These are phyloP conservation scores for Nannospalax galili DNA, from an alignment of 2,113 vertebrate genomes.

Conservation along the genomic window DNA sequence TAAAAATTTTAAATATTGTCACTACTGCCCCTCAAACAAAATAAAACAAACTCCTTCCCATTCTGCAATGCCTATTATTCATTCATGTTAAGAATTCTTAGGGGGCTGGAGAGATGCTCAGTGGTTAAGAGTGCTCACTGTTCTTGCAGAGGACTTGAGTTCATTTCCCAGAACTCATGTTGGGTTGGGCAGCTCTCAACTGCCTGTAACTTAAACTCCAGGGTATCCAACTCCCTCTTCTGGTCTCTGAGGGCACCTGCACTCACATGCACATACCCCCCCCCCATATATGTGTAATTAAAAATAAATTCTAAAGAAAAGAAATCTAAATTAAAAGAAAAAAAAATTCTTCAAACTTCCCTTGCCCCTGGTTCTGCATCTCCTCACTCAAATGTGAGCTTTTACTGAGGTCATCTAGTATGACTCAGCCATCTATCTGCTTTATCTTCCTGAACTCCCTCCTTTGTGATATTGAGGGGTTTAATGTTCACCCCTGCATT, in stretches of 20 bases:
- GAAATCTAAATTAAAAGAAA: neutral
- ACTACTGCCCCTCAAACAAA: neutral
- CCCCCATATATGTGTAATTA: too few relatives aligned
- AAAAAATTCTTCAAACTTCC: neutral
- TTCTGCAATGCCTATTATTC: neutral
- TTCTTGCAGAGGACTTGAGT: neutral
- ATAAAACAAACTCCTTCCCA: neutral
- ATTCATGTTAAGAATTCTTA: neutral
- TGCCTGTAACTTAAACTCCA: neutral
- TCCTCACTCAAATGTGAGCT: neutral
- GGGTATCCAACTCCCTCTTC: neutral
- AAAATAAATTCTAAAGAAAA: too few relatives aligned
- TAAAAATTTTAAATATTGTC: too few relatives aligned
- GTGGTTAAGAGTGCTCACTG: neutral
- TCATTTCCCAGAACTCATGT: neutral
- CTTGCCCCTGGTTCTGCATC: neutral
- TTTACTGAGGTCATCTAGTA: neutral
- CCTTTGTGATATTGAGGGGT: neutral
- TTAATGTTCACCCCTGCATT: neutral
- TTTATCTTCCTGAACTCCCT: constrained; percentile 4
- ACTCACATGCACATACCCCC: neutral
- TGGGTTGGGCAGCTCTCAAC: too few relatives aligned
- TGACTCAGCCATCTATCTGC: neutral
- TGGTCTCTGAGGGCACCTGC: neutral
- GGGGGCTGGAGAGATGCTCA: neutral